Base-by-base conservation (phyloP, 1,140 invertebrate species). In the Octopus bimaculoides region DNA sequence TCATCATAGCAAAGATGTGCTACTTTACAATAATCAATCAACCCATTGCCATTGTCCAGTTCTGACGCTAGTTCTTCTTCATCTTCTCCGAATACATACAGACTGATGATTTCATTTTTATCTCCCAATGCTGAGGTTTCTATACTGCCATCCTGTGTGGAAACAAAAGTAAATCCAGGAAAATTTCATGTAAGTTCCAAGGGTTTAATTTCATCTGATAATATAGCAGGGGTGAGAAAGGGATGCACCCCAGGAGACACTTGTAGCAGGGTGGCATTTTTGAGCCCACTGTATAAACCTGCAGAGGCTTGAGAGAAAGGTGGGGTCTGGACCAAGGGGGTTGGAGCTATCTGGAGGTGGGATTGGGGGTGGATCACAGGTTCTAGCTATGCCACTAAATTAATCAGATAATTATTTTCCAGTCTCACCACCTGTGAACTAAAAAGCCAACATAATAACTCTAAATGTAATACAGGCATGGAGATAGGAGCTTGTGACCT, bases 51-150 rank as follows among this genome's bases (percentile, higher is more conserved):
- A 76, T 80, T 75, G 6, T 83, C 82, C 41, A 86, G 86, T 53
- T 86, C 86, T 10, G 79, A 80, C 5, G 83, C 86, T 55, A 88
- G 77, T 73, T 78, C 77, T 14, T 82, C 76, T 79, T 88, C 87
- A 53, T 88, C 86, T 75, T 88, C 87, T n/a, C 86, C 87, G 84
- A 88, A 88, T 17, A 88, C 85, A 83, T 82, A 88, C 61, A 88
- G 81, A 80, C 85, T 87, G 76, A 88, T 81, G 17, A 83, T 86
- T 77, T 87, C 87, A 10, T 81, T 84, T 69, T 87, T 83, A 80
- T 77, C 81, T 53, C 66, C 69, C 77, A 75, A 14, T n/a, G 66
- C 17, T 0, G 66, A 71, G 4, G 8, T 20, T 6, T 14, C 17
- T 6, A 14, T 5, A 14, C 6, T 20, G 26, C 66, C 66, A 14